These are phyloP conservation scores for Malthinus flaveolus DNA, from an alignment of 2,888 invertebrate genomes.

Conservation along the genomic window DNA sequence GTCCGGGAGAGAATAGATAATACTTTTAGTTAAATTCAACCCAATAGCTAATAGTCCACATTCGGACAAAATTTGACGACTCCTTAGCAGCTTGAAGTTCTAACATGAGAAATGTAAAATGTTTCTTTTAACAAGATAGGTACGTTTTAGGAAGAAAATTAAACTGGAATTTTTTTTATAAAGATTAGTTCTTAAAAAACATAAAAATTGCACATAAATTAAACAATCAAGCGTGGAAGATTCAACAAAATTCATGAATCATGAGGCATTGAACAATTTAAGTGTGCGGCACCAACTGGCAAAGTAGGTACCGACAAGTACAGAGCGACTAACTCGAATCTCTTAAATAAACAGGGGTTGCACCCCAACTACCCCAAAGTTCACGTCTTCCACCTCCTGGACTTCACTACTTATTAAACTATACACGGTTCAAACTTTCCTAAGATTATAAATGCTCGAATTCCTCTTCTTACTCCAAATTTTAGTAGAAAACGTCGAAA, in stretches of 20 bases:
- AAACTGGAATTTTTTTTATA: too few relatives aligned
- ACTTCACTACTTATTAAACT: constrained; percentile 36
- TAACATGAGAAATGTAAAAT: too few relatives aligned
- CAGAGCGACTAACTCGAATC: constrained; percentile 40
- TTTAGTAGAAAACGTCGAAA: too few relatives aligned
- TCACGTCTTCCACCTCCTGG: constrained; percentile 31
- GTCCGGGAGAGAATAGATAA: too few relatives aligned
- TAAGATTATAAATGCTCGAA: constrained; percentile 5
- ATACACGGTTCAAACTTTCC: constrained; percentile 22
- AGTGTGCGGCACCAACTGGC: constrained; percentile 38
- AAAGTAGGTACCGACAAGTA: constrained; percentile 37
- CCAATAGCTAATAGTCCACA: too few relatives aligned
- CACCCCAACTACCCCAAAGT: constrained; percentile 28
- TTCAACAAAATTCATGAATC: constrained; percentile 33
- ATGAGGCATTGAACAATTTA: constrained; percentile 31
- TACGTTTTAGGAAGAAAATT: too few relatives aligned
- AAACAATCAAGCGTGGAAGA: constrained; percentile 4
- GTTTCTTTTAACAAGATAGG: too few relatives aligned
- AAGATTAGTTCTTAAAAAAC: too few relatives aligned
- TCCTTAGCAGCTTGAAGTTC: too few relatives aligned
- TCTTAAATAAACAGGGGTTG: constrained; percentile 39
- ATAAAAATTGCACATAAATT: too few relatives aligned
- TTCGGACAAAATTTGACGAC: too few relatives aligned
- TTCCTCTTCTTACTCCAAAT: not conserved
- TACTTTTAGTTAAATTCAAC: too few relatives aligned